phyloP scores from a whole-genome alignment of 2,113 vertebrate genomes.

The Cyanoliseus patagonus region DNA sequence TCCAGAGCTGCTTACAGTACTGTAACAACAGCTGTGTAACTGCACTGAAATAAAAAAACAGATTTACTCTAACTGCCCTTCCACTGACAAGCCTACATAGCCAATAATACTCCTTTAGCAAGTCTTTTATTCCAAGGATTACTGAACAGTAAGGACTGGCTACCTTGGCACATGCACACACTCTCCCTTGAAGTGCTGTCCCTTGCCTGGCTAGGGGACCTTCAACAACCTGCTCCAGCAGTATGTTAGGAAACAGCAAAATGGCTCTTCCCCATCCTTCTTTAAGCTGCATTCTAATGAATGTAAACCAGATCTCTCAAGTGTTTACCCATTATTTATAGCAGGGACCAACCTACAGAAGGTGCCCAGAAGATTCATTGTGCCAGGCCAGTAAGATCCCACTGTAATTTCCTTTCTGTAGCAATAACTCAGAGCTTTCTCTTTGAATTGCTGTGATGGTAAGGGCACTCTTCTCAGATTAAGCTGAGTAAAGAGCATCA shows the following conservation, averaged over 20 bases:
- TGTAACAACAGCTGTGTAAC: neutral
- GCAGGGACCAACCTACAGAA: neutral
- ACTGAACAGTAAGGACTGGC: neutral
- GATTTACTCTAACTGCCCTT: neutral
- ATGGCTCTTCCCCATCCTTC: neutral
- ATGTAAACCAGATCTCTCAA: neutral
- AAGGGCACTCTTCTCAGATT: neutral
- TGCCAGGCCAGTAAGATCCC: neutral
- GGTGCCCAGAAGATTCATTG: neutral
- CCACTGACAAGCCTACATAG: neutral
- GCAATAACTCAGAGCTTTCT: neutral
- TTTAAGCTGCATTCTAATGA: neutral
- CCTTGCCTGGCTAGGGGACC: neutral
- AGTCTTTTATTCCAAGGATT: neutral
- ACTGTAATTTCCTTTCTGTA: neutral
- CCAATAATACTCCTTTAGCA: neutral
- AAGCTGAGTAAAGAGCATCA: slow-evolving; percentile 11
- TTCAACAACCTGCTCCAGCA: neutral
- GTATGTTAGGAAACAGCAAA: neutral
- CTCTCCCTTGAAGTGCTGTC: neutral
- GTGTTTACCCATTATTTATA: neutral
- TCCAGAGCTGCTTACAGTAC: neutral
- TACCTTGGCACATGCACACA: neutral
- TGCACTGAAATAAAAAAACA: neutral
- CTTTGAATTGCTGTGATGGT: neutral